Evolutionary conservation across 2,888 invertebrate genomes (phyloP).

Genomic region (Euproctis similis): DNA sequence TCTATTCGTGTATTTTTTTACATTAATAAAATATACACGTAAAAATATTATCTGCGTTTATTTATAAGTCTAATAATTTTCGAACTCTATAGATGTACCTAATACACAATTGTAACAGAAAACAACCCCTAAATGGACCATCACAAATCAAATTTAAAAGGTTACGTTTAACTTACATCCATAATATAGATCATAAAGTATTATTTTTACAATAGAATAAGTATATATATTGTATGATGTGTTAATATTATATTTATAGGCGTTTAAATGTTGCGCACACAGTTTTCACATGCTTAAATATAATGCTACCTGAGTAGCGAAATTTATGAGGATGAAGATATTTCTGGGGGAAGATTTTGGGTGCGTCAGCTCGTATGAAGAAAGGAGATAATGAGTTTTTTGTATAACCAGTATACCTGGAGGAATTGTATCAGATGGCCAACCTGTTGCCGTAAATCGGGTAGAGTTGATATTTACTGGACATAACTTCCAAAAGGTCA

Average conservation of each 20-base stretch:
- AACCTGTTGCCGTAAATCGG: no score
- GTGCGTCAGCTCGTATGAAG: not conserved
- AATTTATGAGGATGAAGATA: conserved; percentile 35
- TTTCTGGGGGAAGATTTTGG: conserved; percentile 19
- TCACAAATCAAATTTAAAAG: conserved; percentile 7
- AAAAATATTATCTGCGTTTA: no score
- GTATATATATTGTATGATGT: conserved; percentile 53
- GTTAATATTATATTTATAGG: conserved; percentile 74
- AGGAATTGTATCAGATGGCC: no score
- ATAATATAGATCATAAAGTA: conserved; percentile 41
- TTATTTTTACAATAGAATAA: conserved; percentile 43
- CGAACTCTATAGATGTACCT: no score
- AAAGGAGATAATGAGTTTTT: no score
- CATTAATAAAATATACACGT: no score
- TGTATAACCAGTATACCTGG: no score
- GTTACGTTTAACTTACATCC: conserved; percentile 19
- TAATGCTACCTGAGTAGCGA: conserved; percentile 48
- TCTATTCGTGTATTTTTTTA: no score
- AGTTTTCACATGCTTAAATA: conserved; percentile 68
- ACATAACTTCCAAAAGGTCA: no score
- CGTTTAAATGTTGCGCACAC: conserved; percentile 48
- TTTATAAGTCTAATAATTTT: no score
- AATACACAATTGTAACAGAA: no score
- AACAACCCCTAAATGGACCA: conserved; percentile 1
- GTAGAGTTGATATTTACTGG: no score